These are phyloP conservation scores for Argynnis bischoffii DNA, from an alignment of 2,888 invertebrate genomes.

Conservation along the genomic window DNA sequence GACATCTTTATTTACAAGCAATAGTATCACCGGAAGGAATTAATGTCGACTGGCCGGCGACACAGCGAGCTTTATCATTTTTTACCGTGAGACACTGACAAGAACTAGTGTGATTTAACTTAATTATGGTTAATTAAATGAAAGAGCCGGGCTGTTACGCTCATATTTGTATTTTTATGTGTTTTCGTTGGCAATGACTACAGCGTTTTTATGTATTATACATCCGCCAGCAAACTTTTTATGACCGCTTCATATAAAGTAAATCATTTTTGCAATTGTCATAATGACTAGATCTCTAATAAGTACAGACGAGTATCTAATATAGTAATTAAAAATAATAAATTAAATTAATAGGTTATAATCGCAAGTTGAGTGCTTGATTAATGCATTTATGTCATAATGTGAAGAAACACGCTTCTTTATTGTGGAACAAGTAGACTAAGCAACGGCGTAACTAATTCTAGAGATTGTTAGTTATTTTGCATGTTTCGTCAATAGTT, in stretches of 20 bases:
- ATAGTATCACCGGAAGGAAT: constrained; percentile 44
- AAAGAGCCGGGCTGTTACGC: constrained; percentile 49
- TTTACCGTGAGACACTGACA: constrained; percentile 62
- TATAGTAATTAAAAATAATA: constrained; percentile 3
- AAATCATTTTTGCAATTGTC: constrained; percentile 21
- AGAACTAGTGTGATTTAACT: constrained; percentile 55
- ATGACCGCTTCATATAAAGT: not conserved
- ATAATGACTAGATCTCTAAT: not conserved
- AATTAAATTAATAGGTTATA: constrained; percentile 23
- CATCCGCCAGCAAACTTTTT: constrained; percentile 16
- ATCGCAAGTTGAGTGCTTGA: constrained; percentile 43
- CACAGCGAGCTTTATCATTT: constrained; percentile 53
- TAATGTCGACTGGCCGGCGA: constrained; percentile 43
- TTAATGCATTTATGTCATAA: constrained; percentile 70
- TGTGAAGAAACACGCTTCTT: constrained; percentile 72
- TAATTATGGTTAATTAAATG: constrained; percentile 76
- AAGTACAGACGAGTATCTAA: not conserved
- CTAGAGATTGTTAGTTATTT: constrained; percentile 80
- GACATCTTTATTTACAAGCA: constrained; percentile 36
- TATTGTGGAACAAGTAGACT: constrained; percentile 72
- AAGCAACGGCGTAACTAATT: constrained; percentile 79
- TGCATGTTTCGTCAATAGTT: constrained; percentile 81
- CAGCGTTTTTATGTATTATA: constrained; percentile 29
- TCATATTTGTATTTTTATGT: constrained; percentile 54
- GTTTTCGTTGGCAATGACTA: constrained; percentile 38